Percentiles rank a stretch among this genome's conserved stretches.
These are phyloP conservation scores for Pipistrellus kuhlii DNA, from an alignment of 2,797 vertebrate genomes.

Conservation along the genomic window DNA sequence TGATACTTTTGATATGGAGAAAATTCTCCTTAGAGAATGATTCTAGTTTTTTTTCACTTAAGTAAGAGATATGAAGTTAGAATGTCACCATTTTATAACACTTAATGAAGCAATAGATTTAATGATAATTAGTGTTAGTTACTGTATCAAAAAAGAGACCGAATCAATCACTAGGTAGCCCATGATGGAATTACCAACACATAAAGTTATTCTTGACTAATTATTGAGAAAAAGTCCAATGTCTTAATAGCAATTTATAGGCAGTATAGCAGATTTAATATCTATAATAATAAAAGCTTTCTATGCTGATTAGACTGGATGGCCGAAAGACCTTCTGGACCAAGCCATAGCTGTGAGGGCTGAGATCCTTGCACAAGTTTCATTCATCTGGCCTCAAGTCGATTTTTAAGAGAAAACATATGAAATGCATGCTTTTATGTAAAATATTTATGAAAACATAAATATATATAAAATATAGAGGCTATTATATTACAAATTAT, in stretches of 20 bases:
- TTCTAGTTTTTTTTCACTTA: not conserved
- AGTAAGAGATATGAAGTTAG: not conserved
- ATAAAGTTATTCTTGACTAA: not conserved
- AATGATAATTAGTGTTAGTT: not conserved
- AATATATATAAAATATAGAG: not conserved
- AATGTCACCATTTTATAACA: not conserved
- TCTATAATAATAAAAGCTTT: no score
- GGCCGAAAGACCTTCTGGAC: no score
- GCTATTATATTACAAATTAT: not conserved
- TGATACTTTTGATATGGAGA: not conserved
- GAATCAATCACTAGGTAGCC: not conserved
- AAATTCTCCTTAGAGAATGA: not conserved
- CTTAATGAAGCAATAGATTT: not conserved
- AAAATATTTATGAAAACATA: not conserved
- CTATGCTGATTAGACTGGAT: no score
- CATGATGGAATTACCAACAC: not conserved
- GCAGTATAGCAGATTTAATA: not conserved
- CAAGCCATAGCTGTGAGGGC: no score
- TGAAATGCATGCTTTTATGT: not conserved
- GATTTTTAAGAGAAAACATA: not conserved
- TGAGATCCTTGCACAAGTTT: no score
- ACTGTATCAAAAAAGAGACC: not conserved
- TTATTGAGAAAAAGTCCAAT: not conserved
- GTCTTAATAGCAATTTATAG: not conserved
- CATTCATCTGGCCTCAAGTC: no score